These are phyloP conservation scores for Lycaena phlaeas DNA, from an alignment of 2,888 invertebrate species.

Conservation along the genomic window DNA sequence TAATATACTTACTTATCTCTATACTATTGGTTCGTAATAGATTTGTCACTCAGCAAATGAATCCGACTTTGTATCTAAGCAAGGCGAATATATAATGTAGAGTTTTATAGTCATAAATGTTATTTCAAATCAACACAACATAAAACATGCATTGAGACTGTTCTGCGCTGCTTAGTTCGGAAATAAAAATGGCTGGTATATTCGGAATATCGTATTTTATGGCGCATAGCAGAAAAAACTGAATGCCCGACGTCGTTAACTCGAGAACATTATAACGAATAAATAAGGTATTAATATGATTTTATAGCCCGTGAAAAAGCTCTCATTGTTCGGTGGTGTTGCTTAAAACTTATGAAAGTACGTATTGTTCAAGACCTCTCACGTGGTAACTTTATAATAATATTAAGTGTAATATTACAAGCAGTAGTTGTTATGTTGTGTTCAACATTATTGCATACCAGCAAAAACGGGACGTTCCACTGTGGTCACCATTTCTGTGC, in stretches of 20 bases:
- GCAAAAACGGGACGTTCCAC: too few relatives aligned
- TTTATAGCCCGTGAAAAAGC: conserved; percentile 67
- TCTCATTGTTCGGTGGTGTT: conserved; percentile 49
- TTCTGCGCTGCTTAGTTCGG: conserved; percentile 40
- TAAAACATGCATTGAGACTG: conserved; percentile 33
- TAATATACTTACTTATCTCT: too few relatives aligned
- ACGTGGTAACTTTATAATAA: too few relatives aligned
- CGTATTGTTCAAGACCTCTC: conserved; percentile 1
- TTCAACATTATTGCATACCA: too few relatives aligned
- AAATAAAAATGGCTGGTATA: conserved; percentile 44
- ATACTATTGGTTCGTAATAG: too few relatives aligned
- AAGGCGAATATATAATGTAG: not conserved
- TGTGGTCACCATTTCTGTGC: too few relatives aligned
- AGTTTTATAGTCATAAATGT: not conserved
- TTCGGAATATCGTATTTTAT: conserved; percentile 61
- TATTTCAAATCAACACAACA: conserved; percentile 25
- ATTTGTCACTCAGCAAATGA: too few relatives aligned
- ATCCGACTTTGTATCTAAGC: too few relatives aligned
- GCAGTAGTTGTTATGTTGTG: too few relatives aligned
- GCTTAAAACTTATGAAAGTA: conserved; percentile 3
- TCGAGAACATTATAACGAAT: conserved; percentile 68
- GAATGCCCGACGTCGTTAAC: conserved; percentile 62
- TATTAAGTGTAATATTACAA: not conserved
- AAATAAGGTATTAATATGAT: conserved; percentile 65
- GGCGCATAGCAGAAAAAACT: conserved; percentile 59